A percentile compares a stretch with the other conserved stretches of the same genome.
Conservation (phyloP, 2,888 invertebrate genomes). For the Allolobophora icterica region DNA sequence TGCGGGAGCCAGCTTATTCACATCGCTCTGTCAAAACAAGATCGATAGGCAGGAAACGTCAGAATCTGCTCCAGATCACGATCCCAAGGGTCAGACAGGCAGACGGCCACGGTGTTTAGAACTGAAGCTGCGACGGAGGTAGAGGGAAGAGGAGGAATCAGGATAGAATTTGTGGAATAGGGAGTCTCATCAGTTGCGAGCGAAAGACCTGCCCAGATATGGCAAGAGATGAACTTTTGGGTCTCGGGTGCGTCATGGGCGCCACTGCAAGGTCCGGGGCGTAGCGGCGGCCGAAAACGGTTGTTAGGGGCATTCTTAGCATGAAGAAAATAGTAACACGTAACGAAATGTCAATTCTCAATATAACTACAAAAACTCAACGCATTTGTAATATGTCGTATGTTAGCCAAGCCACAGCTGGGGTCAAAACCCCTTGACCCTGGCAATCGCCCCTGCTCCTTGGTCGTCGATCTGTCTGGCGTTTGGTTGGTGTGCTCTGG, state of each 20-base stretch:
- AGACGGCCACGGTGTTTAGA: too few species aligned
- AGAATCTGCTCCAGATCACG: too few species aligned
- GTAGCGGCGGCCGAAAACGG: neutral
- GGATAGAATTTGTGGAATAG: too few species aligned
- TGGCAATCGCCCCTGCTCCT: neutral
- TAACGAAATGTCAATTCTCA: neutral
- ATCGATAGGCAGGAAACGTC: too few species aligned
- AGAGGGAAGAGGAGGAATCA: too few species aligned
- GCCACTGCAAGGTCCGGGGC: too few species aligned
- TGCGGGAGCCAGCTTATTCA: too few species aligned
- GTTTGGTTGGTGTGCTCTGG: neutral
- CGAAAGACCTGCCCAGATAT: too few species aligned
- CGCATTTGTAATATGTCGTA: neutral
- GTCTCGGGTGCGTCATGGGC: neutral
- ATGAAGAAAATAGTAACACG: neutral
- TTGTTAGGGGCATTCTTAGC: neutral
- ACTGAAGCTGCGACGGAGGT: too few species aligned
- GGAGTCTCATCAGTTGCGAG: too few species aligned
- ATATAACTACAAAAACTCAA: neutral
- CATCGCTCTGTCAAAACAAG: too few species aligned
- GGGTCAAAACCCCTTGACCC: neutral
- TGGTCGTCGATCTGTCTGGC: neutral
- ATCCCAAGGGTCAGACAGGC: too few species aligned
- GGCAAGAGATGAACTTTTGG: neutral
- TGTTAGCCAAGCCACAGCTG: neutral